Conservation (phyloP, 2,888 invertebrate genomes). For the Didymodactylos carnosus region DNA sequence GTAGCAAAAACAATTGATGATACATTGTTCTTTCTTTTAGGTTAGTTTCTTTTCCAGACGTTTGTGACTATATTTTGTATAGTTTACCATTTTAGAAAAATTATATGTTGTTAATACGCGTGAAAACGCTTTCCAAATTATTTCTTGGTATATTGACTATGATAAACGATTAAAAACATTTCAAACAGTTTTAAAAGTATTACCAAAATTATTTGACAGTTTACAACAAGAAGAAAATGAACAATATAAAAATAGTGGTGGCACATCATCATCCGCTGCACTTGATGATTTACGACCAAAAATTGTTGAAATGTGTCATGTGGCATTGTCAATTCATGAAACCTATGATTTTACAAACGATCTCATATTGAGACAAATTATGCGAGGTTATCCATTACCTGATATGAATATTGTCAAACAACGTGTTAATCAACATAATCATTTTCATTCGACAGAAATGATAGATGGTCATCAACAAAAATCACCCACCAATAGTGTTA, state of each 20-base stretch:
- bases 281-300: too few species aligned
- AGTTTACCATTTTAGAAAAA: too few species aligned
- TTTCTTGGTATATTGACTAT: background rate
- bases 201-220: background rate
- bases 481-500: too few species aligned
- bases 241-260: background rate
- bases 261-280: too few species aligned
- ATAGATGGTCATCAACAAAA: background rate
- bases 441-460: background rate
- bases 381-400: background rate
- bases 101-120: background rate
- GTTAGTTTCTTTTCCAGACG: too few species aligned
- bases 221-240: background rate
- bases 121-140: background rate
- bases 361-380: background rate
- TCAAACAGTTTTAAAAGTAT: background rate
- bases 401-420: background rate
- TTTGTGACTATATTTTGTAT: too few species aligned
- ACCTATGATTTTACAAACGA: background rate
- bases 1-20: background rate
- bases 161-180: background rate
- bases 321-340: background rate
- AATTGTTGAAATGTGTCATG: background rate
- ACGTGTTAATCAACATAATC: background rate
- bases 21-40: background rate